Evolutionary conservation across 2,113 vertebrate genomes (phyloP).

Genomic region (Athene cunicularia): DNA sequence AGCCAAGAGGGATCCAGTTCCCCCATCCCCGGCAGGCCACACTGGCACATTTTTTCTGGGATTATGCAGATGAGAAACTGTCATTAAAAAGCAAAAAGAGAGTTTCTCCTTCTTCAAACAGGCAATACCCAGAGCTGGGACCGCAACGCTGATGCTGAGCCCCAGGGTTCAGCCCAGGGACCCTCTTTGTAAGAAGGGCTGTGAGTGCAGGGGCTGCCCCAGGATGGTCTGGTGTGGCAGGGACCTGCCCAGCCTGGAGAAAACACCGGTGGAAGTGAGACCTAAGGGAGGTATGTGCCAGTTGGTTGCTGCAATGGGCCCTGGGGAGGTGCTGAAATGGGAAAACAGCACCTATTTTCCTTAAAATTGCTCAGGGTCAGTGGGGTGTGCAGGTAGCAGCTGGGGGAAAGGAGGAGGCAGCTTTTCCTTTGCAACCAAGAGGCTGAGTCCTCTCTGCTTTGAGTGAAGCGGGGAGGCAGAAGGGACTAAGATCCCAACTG

Average conservation of each 20-base stretch:
- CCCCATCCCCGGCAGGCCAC: neutral
- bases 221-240: fast-evolving
- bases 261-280: neutral
- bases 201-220: neutral
- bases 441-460: neutral
- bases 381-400: neutral
- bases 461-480: neutral
- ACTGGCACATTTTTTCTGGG: neutral
- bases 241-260: neutral
- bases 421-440: too few relatives aligned
- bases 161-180: neutral
- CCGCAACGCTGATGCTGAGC: neutral
- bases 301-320: fast-evolving
- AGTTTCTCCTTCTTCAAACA: neutral
- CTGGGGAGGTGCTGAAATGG: neutral
- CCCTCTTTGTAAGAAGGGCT: neutral
- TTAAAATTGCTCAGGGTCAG: neutral
- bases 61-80: neutral
- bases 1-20: neutral
- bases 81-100: neutral
- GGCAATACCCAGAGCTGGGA: fast-evolving
- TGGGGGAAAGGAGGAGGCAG: neutral
- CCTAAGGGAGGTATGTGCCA: neutral
- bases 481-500: neutral
- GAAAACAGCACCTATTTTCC: neutral